These are phyloP conservation scores for Bombylius major DNA, from an alignment of 2,888 invertebrate genomes.

Conservation along the genomic window DNA sequence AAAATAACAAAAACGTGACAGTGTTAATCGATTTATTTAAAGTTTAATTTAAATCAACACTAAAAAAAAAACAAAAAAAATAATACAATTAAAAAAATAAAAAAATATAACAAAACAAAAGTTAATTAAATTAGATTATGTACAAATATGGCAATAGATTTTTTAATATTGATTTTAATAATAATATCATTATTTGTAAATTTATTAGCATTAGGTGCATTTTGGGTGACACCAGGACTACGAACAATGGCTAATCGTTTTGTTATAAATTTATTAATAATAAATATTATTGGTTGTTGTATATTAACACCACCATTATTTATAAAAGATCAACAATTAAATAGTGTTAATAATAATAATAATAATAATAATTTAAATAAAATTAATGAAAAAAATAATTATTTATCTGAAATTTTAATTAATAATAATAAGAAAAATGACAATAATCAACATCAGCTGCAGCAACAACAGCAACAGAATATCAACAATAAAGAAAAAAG, in stretches of 20 bases:
- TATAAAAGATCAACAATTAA: conserved; percentile 11
- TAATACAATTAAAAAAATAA: not conserved
- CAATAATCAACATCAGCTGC: too few species aligned
- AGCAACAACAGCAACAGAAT: too few species aligned
- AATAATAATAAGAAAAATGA: too few species aligned
- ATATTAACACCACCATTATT: conserved; percentile 33
- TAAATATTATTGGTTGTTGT: conserved; percentile 34
- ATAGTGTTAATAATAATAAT: not conserved
- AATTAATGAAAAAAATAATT: too few species aligned
- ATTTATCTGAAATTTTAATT: not conserved
- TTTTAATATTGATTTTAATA: conserved; percentile 35
- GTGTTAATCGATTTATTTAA: too few species aligned
- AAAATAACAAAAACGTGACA: too few species aligned
- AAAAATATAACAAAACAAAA: conserved; percentile 1
- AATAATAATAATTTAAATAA: not conserved
- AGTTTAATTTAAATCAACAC: not conserved
- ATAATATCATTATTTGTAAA: conserved; percentile 35
- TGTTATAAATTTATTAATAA: conserved; percentile 35
- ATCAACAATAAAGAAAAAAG: conserved; percentile 1
- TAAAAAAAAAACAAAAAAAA: not conserved
- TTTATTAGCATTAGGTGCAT: conserved; percentile 35
- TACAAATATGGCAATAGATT: conserved; percentile 35
- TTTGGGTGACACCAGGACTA: conserved; percentile 37
- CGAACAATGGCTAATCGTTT: conserved; percentile 38
- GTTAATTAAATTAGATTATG: conserved; percentile 15